Percentiles rank a stretch among this genome's conserved stretches.
These are phyloP conservation scores for Pseudopodoces humilis DNA, from an alignment of 2,113 vertebrate species.

Conservation along the genomic window DNA sequence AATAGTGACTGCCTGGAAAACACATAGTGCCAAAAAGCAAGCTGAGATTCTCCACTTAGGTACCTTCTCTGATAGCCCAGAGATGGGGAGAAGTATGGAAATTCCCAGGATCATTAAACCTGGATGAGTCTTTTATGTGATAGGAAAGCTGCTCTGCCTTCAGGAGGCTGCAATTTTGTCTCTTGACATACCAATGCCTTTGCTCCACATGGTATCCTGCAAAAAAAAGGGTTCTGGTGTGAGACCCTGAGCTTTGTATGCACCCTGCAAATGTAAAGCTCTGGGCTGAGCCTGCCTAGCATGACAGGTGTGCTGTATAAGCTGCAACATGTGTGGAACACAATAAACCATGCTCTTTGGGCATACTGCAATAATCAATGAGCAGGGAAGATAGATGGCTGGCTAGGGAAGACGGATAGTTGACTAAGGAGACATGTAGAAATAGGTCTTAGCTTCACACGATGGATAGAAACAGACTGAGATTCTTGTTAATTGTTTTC, in stretches of 20 bases:
- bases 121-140: background rate
- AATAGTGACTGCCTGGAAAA: background rate
- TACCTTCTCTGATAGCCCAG: background rate
- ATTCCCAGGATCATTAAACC: background rate
- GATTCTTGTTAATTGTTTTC: constrained; percentile 25
- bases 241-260: background rate
- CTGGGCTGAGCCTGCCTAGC: background rate
- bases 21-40: background rate
- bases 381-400: background rate
- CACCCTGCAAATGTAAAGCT: background rate
- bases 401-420: background rate
- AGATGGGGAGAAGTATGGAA: background rate
- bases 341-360: background rate
- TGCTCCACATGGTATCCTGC: background rate
- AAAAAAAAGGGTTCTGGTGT: background rate
- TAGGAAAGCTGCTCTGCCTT: background rate
- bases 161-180: background rate
- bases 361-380: background rate
- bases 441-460: background rate
- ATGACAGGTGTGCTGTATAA: rapidly evolving
- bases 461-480: background rate
- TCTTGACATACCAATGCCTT: background rate
- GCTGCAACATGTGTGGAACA: background rate
- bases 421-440: background rate
- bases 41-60: background rate